Evolutionary conservation across 2,113 vertebrate genomes (phyloP).

Genomic region (Neolamprologus sp.): DNA sequence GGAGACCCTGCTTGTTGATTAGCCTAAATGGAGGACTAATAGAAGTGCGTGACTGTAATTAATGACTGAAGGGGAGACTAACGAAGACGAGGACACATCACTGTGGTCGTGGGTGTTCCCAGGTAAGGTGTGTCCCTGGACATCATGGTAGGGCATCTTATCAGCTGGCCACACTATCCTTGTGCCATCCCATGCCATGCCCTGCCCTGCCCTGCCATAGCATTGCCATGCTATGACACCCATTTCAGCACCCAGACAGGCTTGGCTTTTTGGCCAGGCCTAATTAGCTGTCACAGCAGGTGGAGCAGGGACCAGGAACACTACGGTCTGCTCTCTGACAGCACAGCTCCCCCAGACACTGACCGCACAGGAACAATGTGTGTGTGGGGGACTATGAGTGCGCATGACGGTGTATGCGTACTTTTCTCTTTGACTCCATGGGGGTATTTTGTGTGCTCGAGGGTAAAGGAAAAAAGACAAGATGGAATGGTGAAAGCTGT

Average conservation of each 20-base stretch:
- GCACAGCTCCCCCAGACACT: slow-evolving; percentile 41
- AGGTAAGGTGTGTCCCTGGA: slow-evolving; percentile 32
- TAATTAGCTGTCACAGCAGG: slow-evolving; percentile 74
- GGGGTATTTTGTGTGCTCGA: not conserved
- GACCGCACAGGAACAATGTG: not conserved
- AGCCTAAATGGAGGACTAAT: slow-evolving; percentile 62
- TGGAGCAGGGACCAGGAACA: slow-evolving; percentile 48
- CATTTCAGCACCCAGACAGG: slow-evolving; percentile 55
- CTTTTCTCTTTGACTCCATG: not conserved
- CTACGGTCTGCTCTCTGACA: slow-evolving; percentile 57
- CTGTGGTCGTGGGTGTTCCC: slow-evolving; percentile 15
- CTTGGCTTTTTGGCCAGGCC: slow-evolving; percentile 39
- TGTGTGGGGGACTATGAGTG: not conserved
- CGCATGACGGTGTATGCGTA: not conserved
- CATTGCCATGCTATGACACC: slow-evolving; percentile 37
- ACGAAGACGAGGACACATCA: slow-evolving; percentile 18
- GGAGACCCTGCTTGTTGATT: slow-evolving; percentile 61
- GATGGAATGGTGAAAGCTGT: not conserved
- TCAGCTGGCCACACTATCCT: slow-evolving; percentile 30
- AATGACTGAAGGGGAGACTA: slow-evolving; percentile 56
- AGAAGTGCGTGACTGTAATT: slow-evolving; percentile 60
- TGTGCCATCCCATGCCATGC: slow-evolving; percentile 12
- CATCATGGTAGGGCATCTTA: slow-evolving; percentile 41
- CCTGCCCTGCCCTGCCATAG: slow-evolving; percentile 25
- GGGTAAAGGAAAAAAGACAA: not conserved